phyloP scores from a whole-genome alignment of 2,888 invertebrate species.

The Dermolepida albohirtum region DNA sequence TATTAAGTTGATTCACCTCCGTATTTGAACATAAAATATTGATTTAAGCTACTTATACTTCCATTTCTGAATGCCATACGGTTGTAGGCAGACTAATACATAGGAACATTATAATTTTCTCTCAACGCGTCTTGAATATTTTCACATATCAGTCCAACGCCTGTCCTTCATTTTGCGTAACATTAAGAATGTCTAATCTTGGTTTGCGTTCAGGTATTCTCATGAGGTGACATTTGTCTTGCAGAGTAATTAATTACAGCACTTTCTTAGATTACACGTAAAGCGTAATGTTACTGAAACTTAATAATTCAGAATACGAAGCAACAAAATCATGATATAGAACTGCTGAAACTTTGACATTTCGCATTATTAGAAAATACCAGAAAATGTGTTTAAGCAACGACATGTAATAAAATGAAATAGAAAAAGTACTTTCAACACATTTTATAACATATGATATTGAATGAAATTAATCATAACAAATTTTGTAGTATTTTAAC shows the following conservation, averaged over 20 bases:
- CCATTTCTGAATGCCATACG: no score
- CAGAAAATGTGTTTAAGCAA: no score
- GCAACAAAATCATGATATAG: not conserved
- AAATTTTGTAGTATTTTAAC: no score
- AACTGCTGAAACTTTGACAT: constrained; percentile 18
- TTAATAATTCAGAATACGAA: constrained; percentile 31
- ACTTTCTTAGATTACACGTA: constrained; percentile 36
- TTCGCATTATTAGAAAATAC: not conserved
- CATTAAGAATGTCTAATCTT: constrained; percentile 26
- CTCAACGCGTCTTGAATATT: not conserved
- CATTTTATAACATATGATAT: no score
- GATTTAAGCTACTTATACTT: no score
- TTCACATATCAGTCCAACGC: constrained; percentile 11
- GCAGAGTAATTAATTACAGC: constrained; percentile 39
- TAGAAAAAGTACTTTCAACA: no score
- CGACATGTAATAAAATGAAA: no score
- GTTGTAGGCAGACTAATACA: no score
- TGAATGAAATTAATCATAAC: no score
- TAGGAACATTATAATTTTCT: no score
- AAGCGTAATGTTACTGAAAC: constrained; percentile 20
- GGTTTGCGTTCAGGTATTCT: constrained; percentile 21
- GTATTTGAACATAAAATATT: no score
- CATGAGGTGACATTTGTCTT: constrained; percentile 30
- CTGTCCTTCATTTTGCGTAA: constrained; percentile 5
- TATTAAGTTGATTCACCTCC: no score